Evolutionary conservation across 2,888 invertebrate species (phyloP).

Genomic region (Lasioglossum figueresi): DNA sequence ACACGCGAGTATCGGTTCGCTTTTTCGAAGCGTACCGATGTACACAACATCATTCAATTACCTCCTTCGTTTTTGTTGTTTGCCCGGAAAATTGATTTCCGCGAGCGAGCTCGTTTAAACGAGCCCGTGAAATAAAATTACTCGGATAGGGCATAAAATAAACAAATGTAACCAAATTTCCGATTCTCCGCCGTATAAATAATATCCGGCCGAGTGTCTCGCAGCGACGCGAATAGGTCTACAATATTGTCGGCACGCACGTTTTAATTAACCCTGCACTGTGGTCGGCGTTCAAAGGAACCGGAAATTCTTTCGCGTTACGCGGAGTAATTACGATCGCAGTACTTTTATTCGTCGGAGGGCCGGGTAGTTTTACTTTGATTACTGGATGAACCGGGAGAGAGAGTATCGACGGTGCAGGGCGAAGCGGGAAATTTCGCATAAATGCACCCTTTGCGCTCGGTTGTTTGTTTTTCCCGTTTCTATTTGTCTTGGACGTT

Average conservation of each 20-base stretch:
- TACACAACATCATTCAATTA: not conserved
- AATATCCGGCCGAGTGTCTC: not conserved
- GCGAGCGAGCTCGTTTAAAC: not conserved
- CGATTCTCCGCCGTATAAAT: not conserved
- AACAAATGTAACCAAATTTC: not conserved
- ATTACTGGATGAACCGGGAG: constrained; percentile 42
- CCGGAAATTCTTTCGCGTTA: not conserved
- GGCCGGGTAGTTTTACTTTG: constrained; percentile 33
- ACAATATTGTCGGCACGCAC: not conserved
- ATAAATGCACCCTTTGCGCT: not conserved
- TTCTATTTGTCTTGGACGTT: not conserved
- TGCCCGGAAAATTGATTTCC: not conserved
- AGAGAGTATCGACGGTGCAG: not conserved
- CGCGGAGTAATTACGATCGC: constrained; percentile 22
- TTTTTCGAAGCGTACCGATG: not conserved
- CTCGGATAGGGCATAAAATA: not conserved
- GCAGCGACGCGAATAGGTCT: not conserved
- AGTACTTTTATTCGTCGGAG: constrained; percentile 35
- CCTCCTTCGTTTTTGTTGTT: not conserved
- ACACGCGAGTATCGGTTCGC: not conserved
- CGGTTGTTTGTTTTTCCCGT: not conserved
- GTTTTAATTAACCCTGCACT: constrained; percentile 17
- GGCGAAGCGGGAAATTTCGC: not conserved
- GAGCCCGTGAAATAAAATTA: not conserved
- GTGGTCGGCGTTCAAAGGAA: constrained; percentile 9